Evolutionary conservation across 2,888 invertebrate genomes (phyloP), one percentile per base, ranked within the genome.

Genomic region (Meta bourneti): DNA sequence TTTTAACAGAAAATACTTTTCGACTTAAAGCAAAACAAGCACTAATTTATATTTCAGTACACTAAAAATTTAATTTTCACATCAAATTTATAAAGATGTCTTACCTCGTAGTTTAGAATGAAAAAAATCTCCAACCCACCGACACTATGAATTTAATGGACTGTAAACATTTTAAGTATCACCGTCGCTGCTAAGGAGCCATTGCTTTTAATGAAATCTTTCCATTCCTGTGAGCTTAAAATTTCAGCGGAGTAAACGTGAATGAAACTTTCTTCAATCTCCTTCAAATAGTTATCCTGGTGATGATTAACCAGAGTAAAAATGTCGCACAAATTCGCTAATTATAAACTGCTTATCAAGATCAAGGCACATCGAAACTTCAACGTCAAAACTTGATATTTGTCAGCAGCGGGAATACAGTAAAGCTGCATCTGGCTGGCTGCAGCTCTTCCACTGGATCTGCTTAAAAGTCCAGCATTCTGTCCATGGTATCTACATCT

Each of bases 401-500:
- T 79, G 19, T 79, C 79, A 2, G 54, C 79, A 16, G 79, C 79
- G n/a, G n/a, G 52, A 19, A 19, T 54, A 79, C 54, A 79, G 19
- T 8, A n/a, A 6, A 11, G 19, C 20, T n/a, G 52, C 78, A 13
- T 6, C 8, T 1, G n/a, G n/a, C 9, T 20, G 20, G 52, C 6
- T 79, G 16, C 7, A 79, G 54, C 11, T 79, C 49, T n/a, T 19
- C 79, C 6, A 54, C n/a, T n/a, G 7, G n/a, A 19, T 20, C 79
- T 1, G 54, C n/a, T 6, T 79, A 79, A 20, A 54, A 79, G 11
- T 6, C 0, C 54, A 79, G 19, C 79, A 79, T 79, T 20, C n/a
- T 51, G 54, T 20, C 20, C 7, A 79, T 6, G 7, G 79, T 79
- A 4, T 79, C 79, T 13, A 16, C 51, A 7, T 79, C 20, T 54